These are phyloP conservation scores for Zosterops pallidus DNA, from an alignment of 2,113 vertebrate species.

Conservation along the genomic window DNA sequence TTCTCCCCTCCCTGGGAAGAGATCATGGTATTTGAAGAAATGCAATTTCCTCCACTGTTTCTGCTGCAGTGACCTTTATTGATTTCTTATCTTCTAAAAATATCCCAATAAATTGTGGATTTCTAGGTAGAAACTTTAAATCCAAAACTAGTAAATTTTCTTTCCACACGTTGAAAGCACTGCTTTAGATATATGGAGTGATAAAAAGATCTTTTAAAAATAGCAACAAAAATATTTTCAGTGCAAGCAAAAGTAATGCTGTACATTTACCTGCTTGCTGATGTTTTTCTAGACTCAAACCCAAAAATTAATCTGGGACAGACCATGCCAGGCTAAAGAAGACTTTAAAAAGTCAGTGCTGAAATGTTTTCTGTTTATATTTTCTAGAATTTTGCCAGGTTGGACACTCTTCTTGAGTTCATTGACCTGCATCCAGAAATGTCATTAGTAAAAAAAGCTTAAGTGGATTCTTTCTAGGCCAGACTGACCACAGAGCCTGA, in stretches of 20 bases:
- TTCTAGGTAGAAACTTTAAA: background rate
- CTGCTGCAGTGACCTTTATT: background rate
- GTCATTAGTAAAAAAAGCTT: background rate
- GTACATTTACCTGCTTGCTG: background rate
- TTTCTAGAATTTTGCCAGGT: background rate
- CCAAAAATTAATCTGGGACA: background rate
- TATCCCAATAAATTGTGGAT: background rate
- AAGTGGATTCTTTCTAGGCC: background rate
- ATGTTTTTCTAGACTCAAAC: background rate
- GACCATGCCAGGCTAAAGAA: background rate
- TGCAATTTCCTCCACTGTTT: background rate
- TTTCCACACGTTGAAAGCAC: background rate
- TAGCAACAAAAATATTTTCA: background rate
- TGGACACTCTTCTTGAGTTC: background rate
- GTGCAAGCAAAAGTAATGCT: background rate
- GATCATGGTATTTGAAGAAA: background rate
- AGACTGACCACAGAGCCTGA: background rate
- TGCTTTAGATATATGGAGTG: background rate
- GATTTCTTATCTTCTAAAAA: background rate
- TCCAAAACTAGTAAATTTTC: background rate
- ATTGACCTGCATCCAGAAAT: slow-evolving; percentile 9
- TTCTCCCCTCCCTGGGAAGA: background rate
- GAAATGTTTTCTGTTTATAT: background rate
- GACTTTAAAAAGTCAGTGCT: background rate
- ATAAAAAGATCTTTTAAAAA: background rate